Conservation (phyloP, 1,140 invertebrate genomes). For the Drosophila subpulchrella region DNA sequence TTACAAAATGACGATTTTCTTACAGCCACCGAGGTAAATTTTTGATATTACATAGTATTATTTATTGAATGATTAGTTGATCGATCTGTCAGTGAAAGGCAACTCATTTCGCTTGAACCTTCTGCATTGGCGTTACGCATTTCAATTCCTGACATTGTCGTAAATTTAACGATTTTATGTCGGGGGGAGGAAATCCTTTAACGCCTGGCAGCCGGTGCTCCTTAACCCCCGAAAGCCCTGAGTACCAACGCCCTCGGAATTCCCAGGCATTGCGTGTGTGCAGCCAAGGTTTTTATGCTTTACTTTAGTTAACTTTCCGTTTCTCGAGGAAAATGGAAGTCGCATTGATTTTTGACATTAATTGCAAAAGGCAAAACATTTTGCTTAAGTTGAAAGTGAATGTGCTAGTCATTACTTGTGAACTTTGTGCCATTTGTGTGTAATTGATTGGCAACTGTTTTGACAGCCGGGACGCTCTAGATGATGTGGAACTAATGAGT, state of each 20-base stretch:
- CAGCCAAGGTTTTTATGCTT: conserved; percentile 49
- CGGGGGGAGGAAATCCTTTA: conserved; percentile 61
- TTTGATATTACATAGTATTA: not conserved
- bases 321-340: conserved; percentile 9
- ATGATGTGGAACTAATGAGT: conserved; percentile 50
- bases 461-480: not conserved
- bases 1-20: too few relatives aligned
- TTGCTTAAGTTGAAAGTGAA: conserved; percentile 28
- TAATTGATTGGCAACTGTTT: conserved; percentile 50
- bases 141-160: conserved; percentile 53
- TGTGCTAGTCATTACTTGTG: conserved; percentile 48
- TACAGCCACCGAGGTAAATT: too few relatives aligned
- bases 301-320: conserved; percentile 30
- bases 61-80: conserved; percentile 30
- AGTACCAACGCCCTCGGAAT: not conserved
- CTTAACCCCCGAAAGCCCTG: conserved; percentile 18
- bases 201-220: conserved; percentile 32
- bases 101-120: conserved; percentile 24
- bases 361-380: conserved; percentile 49
- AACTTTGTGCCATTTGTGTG: conserved; percentile 26
- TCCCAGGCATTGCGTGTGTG: conserved; percentile 42
- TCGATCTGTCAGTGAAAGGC: conserved; percentile 23
- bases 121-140: conserved; percentile 37
- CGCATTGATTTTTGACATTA: conserved; percentile 69
- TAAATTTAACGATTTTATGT: conserved; percentile 81